These are phyloP conservation scores for Trematocara zebra DNA, from an alignment of 2,113 vertebrate genomes.

Conservation along the genomic window DNA sequence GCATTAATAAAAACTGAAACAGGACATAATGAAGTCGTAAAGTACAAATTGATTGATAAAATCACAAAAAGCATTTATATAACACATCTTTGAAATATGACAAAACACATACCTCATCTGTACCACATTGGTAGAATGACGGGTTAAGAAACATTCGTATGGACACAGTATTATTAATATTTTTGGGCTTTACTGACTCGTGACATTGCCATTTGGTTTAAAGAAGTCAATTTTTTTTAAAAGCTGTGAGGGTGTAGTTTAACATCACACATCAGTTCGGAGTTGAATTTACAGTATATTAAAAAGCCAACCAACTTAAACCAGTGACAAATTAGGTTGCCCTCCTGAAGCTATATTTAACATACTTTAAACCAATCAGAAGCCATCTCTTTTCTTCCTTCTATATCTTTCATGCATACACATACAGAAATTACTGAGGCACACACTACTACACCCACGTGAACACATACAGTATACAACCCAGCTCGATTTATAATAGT, in stretches of 20 bases:
- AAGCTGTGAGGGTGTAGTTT: not conserved
- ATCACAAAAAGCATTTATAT: not conserved
- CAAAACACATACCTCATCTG: not conserved
- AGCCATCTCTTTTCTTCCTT: not conserved
- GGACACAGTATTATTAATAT: not conserved
- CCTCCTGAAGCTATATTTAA: constrained; percentile 51
- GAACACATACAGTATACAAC: constrained; percentile 28
- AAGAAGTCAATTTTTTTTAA: not conserved
- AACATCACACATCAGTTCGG: not conserved
- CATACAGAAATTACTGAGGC: constrained; percentile 8
- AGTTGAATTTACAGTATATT: not conserved
- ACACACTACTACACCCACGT: constrained; percentile 13
- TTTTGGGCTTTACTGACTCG: not conserved
- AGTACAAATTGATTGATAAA: not conserved
- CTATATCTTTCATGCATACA: constrained; percentile 1
- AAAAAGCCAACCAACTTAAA: constrained; percentile 12
- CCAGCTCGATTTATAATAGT: constrained; percentile 68
- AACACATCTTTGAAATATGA: not conserved
- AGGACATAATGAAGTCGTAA: not conserved
- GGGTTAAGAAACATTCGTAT: not conserved
- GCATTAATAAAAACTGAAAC: not conserved
- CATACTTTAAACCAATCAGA: constrained; percentile 43
- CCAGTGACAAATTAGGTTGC: constrained; percentile 9
- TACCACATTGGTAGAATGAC: not conserved
- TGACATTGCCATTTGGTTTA: not conserved